phyloP scores from a whole-genome alignment of 2,888 invertebrate genomes.

The Alsophila aescularia region DNA sequence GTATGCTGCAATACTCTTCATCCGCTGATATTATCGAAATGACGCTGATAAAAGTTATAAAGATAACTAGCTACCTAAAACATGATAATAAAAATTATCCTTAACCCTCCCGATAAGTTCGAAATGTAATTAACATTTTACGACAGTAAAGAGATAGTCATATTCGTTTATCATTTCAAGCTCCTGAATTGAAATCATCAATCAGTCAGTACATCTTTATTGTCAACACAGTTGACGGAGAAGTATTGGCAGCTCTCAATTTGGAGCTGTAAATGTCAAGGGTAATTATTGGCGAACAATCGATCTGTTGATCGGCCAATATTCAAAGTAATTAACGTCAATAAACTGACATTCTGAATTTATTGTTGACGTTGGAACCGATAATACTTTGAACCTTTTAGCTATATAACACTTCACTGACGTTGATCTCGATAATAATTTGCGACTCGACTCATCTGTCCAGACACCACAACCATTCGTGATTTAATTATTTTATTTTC shows the following conservation, averaged over 20 bases:
- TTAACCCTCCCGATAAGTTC: neutral
- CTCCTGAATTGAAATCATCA: constrained; percentile 18
- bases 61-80: neutral
- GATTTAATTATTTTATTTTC: too few relatives aligned
- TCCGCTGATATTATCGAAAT: neutral
- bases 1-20: neutral
- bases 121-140: neutral
- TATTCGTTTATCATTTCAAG: constrained; percentile 8
- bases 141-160: neutral
- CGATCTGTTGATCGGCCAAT: constrained; percentile 24
- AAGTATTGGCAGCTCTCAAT: constrained; percentile 40
- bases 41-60: neutral
- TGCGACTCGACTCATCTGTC: too few relatives aligned
- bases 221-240: constrained; percentile 30
- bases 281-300: constrained; percentile 39
- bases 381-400: neutral
- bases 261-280: constrained; percentile 43
- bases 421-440: too few relatives aligned
- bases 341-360: constrained; percentile 1
- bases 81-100: neutral
- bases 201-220: constrained; percentile 28
- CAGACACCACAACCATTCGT: too few relatives aligned
- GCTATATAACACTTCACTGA: too few relatives aligned
- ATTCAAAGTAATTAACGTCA: constrained; percentile 19
- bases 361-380: neutral